Evolutionary conservation across 1,140 invertebrate genomes (phyloP).

Genomic region (Chrysoperla carnea): DNA sequence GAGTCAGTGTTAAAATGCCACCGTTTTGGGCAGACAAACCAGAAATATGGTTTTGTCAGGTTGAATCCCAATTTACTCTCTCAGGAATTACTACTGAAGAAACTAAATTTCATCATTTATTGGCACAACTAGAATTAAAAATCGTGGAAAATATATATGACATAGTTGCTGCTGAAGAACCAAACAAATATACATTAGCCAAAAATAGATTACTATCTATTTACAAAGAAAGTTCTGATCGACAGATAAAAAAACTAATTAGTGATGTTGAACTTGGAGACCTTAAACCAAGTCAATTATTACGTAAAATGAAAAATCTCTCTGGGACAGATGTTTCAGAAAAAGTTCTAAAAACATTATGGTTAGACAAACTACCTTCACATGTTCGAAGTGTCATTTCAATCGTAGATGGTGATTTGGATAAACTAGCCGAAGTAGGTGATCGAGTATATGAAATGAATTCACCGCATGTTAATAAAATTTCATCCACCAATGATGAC

Average conservation of each 20-base stretch:
- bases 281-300: conserved; percentile 11
- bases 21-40: conserved; percentile 9
- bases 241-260: conserved; percentile 12
- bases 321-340: conserved; percentile 1
- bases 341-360: conserved; percentile 5
- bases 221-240: conserved; percentile 10
- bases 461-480: too few species aligned
- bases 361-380: conserved; percentile 2
- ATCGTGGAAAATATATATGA: too few species aligned
- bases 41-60: conserved; percentile 7
- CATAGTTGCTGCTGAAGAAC: too few species aligned
- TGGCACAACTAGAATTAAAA: too few species aligned
- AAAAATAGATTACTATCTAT: conserved; percentile 7
- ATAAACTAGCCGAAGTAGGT: too few species aligned
- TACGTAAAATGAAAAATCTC: conserved; percentile 8
- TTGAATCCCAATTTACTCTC: conserved; percentile 8
- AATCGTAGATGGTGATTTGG: too few species aligned
- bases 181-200: conserved; percentile 5
- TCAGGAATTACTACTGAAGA: conserved; percentile 9
- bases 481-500: not conserved
- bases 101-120: conserved; percentile 12
- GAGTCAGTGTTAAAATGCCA: too few species aligned
- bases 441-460: too few species aligned
- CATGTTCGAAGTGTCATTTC: too few species aligned
- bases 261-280: conserved; percentile 12